phyloP scores from a whole-genome alignment of 2,113 vertebrate species.

The Diglossa brunneiventris region DNA sequence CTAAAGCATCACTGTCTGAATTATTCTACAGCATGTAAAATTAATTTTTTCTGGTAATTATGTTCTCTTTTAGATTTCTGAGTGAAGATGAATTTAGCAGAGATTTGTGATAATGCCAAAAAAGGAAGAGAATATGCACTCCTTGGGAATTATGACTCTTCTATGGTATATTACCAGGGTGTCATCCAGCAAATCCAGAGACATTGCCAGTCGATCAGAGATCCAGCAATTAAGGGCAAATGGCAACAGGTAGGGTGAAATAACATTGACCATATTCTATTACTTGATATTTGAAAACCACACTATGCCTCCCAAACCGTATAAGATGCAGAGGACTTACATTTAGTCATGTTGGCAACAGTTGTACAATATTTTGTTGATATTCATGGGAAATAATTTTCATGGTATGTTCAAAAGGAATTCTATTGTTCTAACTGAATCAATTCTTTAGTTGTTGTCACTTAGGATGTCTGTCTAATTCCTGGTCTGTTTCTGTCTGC shows the following conservation, averaged over 20 bases:
- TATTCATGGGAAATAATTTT: background rate
- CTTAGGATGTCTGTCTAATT: background rate
- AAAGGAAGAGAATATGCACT: conserved; percentile 95
- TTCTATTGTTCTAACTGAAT: background rate
- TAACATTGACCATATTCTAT: background rate
- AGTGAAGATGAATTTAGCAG: conserved; percentile 89
- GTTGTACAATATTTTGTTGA: background rate
- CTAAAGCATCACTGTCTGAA: background rate
- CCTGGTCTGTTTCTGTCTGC: background rate
- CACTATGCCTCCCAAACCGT: background rate
- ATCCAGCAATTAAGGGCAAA: conserved; percentile 88
- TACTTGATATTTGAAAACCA: background rate
- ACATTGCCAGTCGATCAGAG: conserved; percentile 86
- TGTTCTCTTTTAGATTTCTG: conserved; percentile 67
- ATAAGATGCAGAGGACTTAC: background rate
- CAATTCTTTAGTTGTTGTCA: background rate
- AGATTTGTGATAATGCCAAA: conserved; percentile 96
- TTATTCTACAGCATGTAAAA: background rate
- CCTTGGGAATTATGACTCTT: conserved; percentile 96
- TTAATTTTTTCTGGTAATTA: background rate
- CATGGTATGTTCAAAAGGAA: background rate
- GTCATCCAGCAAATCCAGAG: conserved; percentile 96
- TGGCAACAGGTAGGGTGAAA: conserved; percentile 88
- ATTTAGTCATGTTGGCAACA: background rate
- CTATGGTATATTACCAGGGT: conserved; percentile 95